These are phyloP conservation scores for Orycteropus afer DNA, from an alignment of 2,113 vertebrate species.

Conservation along the genomic window DNA sequence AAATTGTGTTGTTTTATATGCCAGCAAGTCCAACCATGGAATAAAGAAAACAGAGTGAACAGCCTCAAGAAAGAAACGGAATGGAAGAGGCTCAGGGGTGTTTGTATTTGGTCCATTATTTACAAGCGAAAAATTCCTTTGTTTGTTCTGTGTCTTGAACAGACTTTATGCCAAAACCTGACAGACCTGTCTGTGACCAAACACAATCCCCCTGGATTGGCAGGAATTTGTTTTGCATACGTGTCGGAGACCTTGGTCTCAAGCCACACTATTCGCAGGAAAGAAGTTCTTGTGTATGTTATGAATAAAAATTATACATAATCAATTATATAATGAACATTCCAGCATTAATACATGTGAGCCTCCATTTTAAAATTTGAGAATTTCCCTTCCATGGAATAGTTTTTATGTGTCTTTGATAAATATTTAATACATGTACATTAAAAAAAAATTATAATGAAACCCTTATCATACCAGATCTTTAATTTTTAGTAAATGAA, in stretches of 20 bases:
- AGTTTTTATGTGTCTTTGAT: background rate
- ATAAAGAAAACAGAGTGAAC: conserved; percentile 59
- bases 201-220: background rate
- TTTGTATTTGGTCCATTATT: conserved; percentile 45
- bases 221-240: background rate
- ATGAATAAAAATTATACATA: background rate
- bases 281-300: background rate
- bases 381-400: background rate
- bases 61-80: conserved; percentile 46
- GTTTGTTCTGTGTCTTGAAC: conserved; percentile 33
- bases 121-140: conserved; percentile 69
- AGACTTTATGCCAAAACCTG: conserved; percentile 43
- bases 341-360: background rate
- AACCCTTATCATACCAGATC: background rate
- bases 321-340: background rate
- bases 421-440: background rate
- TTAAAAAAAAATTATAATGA: background rate
- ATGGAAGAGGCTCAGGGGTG: background rate
- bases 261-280: background rate
- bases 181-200: background rate
- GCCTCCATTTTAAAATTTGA: conserved; percentile 38
- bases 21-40: conserved; percentile 53
- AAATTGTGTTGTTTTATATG: conserved; percentile 59
- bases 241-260: background rate
- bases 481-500: conserved; percentile 39